Evolutionary conservation across 1,140 invertebrate species (phyloP), one percentile per base, ranked within the genome.

Genomic region (Heterodera schachtii): DNA sequence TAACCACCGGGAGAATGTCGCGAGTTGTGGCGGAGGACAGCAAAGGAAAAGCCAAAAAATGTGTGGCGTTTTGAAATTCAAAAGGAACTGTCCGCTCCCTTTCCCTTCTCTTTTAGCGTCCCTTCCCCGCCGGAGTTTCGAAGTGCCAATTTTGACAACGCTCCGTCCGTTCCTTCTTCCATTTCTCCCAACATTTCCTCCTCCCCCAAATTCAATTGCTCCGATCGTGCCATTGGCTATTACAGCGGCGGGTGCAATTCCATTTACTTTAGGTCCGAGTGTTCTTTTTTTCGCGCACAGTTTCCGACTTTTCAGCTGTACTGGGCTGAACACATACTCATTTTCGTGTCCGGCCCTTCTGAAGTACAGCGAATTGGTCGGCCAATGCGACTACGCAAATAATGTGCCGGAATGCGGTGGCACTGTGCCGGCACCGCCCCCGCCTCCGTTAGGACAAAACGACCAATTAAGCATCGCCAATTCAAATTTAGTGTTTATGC

Each of bases 391-490:
- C 70, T 69, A 66, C 70, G 77, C 70, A 41, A 49, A 64, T n/a
- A 78, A 78, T 69, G 77, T 78, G 31, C 77, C 77, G n/a, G 77
- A 78, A 69, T 78, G 77, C 49, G 57, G 77, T 8, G 77, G 77
- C 57, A 64, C 57, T 19, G 70, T 69, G 31, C 19, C 21, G n/a
- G 70, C 21, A 9, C 64, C 66, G n/a, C 52, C 46, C 9, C 64
- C 77, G 47, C 21, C 46, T 16, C 77, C 66, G 46, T 69, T 60
- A 19, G 66, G 46, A 77, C 47, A 69, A 77, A 46, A 57, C 11
- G 13, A 19, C 19, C 19, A 64, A 64, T 19, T 64, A 8, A 11
- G 49, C 6, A 52, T 52, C 11, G 13, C 57, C 57, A 11, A 19
- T 19, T 19, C 13, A 64, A 64, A 64, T 64, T 64, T 19, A 64